Percentiles rank a stretch among this genome's conserved stretches.
Evolutionary conservation across 2,888 invertebrate genomes (phyloP).

Genomic region (Drosophila mayaguana): DNA sequence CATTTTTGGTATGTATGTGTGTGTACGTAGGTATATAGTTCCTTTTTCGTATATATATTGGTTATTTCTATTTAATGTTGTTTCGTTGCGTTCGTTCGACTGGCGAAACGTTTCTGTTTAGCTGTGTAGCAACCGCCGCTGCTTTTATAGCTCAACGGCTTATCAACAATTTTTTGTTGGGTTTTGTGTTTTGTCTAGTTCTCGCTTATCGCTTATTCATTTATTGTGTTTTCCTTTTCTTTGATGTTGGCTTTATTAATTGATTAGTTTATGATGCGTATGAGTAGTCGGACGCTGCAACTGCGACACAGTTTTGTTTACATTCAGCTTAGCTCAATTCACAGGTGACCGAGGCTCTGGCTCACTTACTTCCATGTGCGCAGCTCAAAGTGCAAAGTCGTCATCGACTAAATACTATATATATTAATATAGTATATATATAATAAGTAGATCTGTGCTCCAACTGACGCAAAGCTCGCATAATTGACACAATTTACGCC

Average conservation of each 20-base stretch:
- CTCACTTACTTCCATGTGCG: slow-evolving; percentile 22
- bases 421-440: not conserved
- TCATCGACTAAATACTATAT: slow-evolving; percentile 9
- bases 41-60: slow-evolving; percentile 8
- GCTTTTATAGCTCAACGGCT: slow-evolving; percentile 66
- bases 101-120: slow-evolving; percentile 49
- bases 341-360: slow-evolving; percentile 2
- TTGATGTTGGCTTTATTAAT: slow-evolving; percentile 44
- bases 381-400: slow-evolving; percentile 68
- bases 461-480: slow-evolving; percentile 53
- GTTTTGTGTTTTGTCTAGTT: slow-evolving; percentile 19
- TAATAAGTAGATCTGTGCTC: slow-evolving; percentile 6
- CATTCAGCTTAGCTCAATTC: slow-evolving; percentile 4
- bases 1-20: slow-evolving; percentile 51
- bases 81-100: slow-evolving; percentile 25
- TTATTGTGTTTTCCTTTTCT: slow-evolving; percentile 12
- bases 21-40: not conserved
- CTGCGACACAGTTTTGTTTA: slow-evolving; percentile 57
- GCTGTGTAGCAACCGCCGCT: not conserved
- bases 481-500: slow-evolving; percentile 54
- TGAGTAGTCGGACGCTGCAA: slow-evolving; percentile 7
- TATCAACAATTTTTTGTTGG: slow-evolving; percentile 29
- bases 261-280: slow-evolving; percentile 59
- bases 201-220: slow-evolving; percentile 37
- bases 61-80: too few species aligned